A percentile compares a stretch with the other conserved stretches of the same genome.
phyloP scores from a whole-genome alignment of 2,888 invertebrate genomes.

The Malthinus seriepunctatus region DNA sequence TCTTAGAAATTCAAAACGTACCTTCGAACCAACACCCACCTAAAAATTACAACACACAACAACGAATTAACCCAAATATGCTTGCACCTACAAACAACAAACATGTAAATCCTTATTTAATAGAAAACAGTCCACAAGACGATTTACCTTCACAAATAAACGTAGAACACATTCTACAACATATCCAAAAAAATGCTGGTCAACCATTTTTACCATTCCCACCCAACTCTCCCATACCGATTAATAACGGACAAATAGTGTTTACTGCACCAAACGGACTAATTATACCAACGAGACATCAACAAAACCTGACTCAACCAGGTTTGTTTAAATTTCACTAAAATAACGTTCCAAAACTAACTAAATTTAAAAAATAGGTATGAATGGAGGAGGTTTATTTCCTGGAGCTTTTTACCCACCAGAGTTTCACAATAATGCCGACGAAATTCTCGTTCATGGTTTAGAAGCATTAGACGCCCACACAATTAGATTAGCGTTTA shows the following conservation, averaged over 20 bases:
- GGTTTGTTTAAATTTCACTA: conserved; percentile 33
- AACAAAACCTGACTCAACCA: conserved; percentile 42
- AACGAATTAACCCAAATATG: conserved; percentile 31
- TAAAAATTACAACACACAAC: conserved; percentile 21
- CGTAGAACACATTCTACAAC: conserved; percentile 49
- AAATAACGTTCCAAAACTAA: neutral
- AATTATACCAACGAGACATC: conserved; percentile 38
- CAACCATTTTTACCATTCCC: conserved; percentile 27
- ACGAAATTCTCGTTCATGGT: conserved; percentile 59
- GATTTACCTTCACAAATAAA: conserved; percentile 42
- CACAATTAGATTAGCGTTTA: conserved; percentile 80
- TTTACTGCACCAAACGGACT: conserved; percentile 44
- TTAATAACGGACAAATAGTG: conserved; percentile 41
- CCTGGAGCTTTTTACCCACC: conserved; percentile 49
- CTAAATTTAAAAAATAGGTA: conserved; percentile 6
- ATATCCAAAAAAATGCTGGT: conserved; percentile 44
- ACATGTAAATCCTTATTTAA: conserved; percentile 38
- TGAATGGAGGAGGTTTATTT: conserved; percentile 14
- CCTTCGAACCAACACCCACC: conserved; percentile 28
- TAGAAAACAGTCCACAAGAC: conserved; percentile 32
- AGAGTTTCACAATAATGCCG: conserved; percentile 51
- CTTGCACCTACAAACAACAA: conserved; percentile 26
- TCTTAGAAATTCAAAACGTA: conserved; percentile 50
- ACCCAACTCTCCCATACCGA: conserved; percentile 26
- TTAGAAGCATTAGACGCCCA: conserved; percentile 78